Conservation (phyloP, 2,888 invertebrate genomes). For the Rotaria magnacalcarata region DNA sequence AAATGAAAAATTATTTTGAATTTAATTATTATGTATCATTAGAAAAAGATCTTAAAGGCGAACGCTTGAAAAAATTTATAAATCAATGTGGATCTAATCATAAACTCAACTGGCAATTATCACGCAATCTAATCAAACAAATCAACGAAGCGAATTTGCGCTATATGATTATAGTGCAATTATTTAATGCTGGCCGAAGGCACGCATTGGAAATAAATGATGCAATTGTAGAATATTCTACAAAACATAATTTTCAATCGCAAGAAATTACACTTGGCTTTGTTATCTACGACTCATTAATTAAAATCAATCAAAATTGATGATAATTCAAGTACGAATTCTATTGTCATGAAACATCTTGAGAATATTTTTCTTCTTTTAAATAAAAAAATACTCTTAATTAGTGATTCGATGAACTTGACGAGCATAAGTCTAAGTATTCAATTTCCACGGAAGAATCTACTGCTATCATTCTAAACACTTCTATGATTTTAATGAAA, state of each 20-base stretch:
- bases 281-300: too few relatives aligned
- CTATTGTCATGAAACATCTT: too few relatives aligned
- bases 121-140: background rate
- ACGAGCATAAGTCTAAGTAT: too few relatives aligned
- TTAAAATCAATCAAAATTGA: too few relatives aligned
- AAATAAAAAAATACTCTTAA: too few relatives aligned
- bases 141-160: background rate
- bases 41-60: background rate
- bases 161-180: background rate
- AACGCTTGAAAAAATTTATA: background rate
- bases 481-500: too few relatives aligned
- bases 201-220: background rate
- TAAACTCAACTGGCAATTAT: background rate
- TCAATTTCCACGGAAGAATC: too few relatives aligned
- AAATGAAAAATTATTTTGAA: background rate
- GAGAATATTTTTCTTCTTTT: too few relatives aligned
- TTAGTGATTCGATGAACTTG: too few relatives aligned
- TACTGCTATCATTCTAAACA: too few relatives aligned
- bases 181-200: background rate
- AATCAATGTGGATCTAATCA: background rate
- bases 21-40: background rate
- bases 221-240: background rate
- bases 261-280: background rate
- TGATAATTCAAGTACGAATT: too few relatives aligned
- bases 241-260: background rate